Evolutionary conservation across 2,888 invertebrate genomes (phyloP).

Genomic region (Tipula unca): DNA sequence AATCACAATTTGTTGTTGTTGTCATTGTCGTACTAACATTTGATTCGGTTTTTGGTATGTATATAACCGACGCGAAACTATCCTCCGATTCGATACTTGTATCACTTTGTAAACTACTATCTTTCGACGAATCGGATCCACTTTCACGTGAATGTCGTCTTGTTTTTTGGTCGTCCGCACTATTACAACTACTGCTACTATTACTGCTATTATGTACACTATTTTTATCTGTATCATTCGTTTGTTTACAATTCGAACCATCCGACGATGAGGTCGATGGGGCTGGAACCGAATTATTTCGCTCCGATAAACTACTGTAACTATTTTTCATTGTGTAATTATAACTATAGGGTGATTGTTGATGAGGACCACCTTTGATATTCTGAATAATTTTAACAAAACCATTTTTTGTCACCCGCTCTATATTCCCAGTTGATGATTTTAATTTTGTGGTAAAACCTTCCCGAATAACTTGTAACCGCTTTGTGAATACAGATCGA

Average conservation of each 20-base stretch:
- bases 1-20: constrained; percentile 35
- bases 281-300: neutral
- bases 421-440: constrained; percentile 73
- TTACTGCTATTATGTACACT: constrained; percentile 26
- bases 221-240: constrained; percentile 3
- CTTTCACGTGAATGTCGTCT: constrained; percentile 76
- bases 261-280: neutral
- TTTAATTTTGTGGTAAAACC: constrained; percentile 77
- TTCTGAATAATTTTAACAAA: constrained; percentile 80
- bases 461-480: constrained; percentile 43
- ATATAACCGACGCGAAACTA: constrained; percentile 88
- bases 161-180: constrained; percentile 46
- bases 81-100: constrained; percentile 92
- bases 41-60: constrained; percentile 64
- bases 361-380: constrained; percentile 45
- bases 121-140: constrained; percentile 81
- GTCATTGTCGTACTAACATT: constrained; percentile 28
- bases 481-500: constrained; percentile 39
- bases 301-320: neutral
- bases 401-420: constrained; percentile 72
- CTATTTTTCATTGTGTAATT: neutral
- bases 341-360: constrained; percentile 24
- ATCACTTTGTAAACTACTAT: constrained; percentile 85
- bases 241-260: neutral
- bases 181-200: constrained; percentile 29